phyloP scores from a whole-genome alignment of 92 coral and sea anemone species.

The Virgularia gustaviana region DNA sequence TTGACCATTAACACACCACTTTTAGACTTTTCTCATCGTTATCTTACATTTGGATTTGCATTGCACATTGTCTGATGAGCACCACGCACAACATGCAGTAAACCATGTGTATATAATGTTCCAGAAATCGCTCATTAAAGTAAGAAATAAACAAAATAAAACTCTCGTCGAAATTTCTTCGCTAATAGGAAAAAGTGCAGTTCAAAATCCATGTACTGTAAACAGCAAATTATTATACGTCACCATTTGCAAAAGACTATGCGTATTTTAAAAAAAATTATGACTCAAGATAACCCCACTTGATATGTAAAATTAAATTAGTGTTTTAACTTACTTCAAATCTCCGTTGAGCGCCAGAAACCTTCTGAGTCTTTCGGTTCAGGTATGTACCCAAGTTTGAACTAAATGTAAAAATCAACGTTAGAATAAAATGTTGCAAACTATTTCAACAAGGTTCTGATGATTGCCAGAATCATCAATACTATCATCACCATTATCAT shows the following conservation, averaged over 20 bases:
- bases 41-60: too few species aligned
- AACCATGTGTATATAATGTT: background rate
- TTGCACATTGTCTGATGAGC: background rate
- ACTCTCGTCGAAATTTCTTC: too few species aligned
- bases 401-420: conserved; percentile 33
- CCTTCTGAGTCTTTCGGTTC: conserved; percentile 57
- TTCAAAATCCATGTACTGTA: too few species aligned
- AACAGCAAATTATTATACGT: too few species aligned
- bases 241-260: too few species aligned
- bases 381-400: conserved; percentile 74
- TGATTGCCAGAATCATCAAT: background rate
- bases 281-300: background rate
- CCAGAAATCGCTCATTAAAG: background rate
- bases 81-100: background rate
- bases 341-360: conserved; percentile 74
- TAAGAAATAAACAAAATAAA: background rate
- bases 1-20: too few species aligned
- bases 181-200: too few species aligned
- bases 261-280: too few species aligned
- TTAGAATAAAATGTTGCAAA: background rate
- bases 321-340: conserved; percentile 59
- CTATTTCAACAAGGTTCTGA: background rate
- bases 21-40: too few species aligned
- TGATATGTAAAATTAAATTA: background rate
- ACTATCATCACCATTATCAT: background rate